These are phyloP conservation scores for Bufotes viridis DNA, from an alignment of 2,797 vertebrate genomes.

Conservation along the genomic window DNA sequence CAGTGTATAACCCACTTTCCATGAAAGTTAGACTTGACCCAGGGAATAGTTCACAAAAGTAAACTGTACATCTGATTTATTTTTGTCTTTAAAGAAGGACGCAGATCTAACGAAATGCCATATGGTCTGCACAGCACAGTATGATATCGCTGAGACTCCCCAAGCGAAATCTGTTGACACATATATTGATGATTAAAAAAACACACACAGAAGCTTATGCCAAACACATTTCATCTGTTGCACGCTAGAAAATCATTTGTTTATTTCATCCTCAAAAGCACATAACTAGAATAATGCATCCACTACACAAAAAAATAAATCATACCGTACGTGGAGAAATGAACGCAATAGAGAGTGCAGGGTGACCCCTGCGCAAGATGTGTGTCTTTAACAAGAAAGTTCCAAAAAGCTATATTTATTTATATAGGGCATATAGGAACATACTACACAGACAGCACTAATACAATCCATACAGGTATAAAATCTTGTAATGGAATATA, in stretches of 20 bases:
- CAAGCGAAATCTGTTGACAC: conserved; percentile 47
- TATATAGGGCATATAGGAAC: no score
- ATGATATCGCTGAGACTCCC: conserved; percentile 48
- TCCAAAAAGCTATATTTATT: no score
- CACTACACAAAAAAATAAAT: background rate
- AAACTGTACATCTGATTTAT: background rate
- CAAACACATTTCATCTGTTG: conserved; percentile 48
- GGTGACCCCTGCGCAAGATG: no score
- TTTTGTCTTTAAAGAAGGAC: conserved; percentile 17
- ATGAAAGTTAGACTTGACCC: background rate
- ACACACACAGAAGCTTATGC: conserved; percentile 19
- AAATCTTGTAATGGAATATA: no score
- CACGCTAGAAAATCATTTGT: conserved; percentile 20
- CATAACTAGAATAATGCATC: conserved; percentile 18
- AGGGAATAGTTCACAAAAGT: background rate
- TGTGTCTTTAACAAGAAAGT: no score
- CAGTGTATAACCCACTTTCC: background rate
- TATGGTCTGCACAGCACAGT: conserved; percentile 39
- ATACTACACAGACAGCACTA: no score
- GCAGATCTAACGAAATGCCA: conserved; percentile 31
- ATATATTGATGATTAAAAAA: conserved; percentile 45
- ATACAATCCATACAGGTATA: no score
- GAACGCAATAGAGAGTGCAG: no score
- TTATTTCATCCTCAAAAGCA: conserved; percentile 23
- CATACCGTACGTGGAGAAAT: background rate